Conservation (phyloP, 2,113 vertebrate genomes). For the Coptodon bakossiorum region DNA sequence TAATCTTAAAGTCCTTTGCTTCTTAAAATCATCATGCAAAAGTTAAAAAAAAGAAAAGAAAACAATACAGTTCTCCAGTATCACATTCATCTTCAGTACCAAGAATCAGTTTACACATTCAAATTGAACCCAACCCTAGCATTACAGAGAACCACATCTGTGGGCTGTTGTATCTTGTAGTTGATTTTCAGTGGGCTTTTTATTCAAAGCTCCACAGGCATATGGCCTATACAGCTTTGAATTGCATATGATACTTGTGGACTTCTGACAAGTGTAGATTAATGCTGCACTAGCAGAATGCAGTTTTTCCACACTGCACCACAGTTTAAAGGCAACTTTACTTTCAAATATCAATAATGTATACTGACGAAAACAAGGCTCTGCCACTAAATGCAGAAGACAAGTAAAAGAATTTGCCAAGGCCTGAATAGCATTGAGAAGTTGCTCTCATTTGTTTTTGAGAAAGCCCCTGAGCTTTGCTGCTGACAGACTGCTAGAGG, state of each 20-base stretch:
- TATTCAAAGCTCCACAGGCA: neutral
- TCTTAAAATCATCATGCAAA: neutral
- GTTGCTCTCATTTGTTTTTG: neutral
- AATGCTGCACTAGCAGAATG: neutral
- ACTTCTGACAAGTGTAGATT: neutral
- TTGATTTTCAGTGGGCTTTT: neutral
- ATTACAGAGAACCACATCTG: neutral
- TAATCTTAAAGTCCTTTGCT: neutral
- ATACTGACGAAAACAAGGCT: slow-evolving; percentile 8
- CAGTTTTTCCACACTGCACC: neutral
- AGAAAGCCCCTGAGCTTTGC: neutral
- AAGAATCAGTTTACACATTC: neutral
- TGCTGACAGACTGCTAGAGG: neutral
- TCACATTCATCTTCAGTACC: neutral
- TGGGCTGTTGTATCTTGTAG: neutral
- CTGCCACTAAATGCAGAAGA: neutral
- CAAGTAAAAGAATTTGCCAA: neutral
- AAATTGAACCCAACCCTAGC: neutral
- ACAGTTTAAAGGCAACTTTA: neutral
- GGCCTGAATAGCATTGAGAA: neutral
- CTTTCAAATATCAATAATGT: slow-evolving; percentile 9
- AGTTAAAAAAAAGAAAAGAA: neutral
- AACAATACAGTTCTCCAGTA: neutral
- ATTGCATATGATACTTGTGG: neutral
- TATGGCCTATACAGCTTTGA: neutral